Conservation (phyloP, 92 coral and sea anemone species). For the Montipora capitata region DNA sequence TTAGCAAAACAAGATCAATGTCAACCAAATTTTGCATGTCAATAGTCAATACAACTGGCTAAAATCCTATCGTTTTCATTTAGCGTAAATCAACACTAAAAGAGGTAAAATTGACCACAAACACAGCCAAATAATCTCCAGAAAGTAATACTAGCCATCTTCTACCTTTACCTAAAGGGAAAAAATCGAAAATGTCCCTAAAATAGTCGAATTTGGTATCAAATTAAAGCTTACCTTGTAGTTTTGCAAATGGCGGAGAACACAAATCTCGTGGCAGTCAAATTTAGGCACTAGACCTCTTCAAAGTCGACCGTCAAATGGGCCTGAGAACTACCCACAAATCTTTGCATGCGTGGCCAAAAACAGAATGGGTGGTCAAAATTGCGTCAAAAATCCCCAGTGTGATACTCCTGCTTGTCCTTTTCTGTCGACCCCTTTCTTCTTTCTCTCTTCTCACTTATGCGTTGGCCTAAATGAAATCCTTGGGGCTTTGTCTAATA, state of each 20-base stretch:
- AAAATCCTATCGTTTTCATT: slow-evolving; percentile 56
- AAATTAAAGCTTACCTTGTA: slow-evolving; percentile 38
- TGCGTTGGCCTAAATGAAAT: background rate
- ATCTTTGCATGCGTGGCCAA: background rate
- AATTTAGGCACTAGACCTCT: too few relatives aligned
- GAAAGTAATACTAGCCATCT: slow-evolving; percentile 13
- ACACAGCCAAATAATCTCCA: slow-evolving; percentile 28
- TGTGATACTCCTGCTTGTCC: background rate
- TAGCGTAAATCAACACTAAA: slow-evolving; percentile 30
- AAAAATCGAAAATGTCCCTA: slow-evolving; percentile 4
- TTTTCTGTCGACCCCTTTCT: too few relatives aligned
- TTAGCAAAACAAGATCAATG: slow-evolving; percentile 29
- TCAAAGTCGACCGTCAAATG: too few relatives aligned
- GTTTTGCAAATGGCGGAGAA: slow-evolving; percentile 36
- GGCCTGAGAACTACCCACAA: too few relatives aligned
- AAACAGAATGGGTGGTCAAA: slow-evolving; percentile 10
- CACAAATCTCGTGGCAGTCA: background rate
- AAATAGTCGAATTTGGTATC: slow-evolving; percentile 41
- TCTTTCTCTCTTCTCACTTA: too few relatives aligned
- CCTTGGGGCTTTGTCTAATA: background rate
- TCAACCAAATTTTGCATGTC: slow-evolving; percentile 28
- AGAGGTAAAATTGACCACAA: slow-evolving; percentile 25
- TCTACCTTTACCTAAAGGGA: slow-evolving; percentile 19
- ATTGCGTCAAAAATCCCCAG: slow-evolving; percentile 21
- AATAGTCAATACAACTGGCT: slow-evolving; percentile 29